Conservation (phyloP, 2,797 vertebrate species). For the Aulostomus chinensis region DNA sequence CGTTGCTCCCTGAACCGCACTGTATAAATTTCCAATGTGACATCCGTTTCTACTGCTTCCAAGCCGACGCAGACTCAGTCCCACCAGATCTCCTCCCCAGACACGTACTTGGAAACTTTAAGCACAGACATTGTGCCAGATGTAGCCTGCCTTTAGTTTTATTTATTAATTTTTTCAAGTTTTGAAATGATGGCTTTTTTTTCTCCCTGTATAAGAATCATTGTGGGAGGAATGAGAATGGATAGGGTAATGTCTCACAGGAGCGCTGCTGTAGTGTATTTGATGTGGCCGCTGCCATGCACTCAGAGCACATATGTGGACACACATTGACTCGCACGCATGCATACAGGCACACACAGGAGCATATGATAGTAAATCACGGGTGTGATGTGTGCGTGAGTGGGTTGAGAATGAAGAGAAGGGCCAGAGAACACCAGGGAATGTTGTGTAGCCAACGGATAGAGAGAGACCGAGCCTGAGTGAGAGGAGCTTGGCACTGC, state of each 20-base stretch:
- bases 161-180: conserved; percentile 62
- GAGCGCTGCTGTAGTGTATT: conserved; percentile 51
- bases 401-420: conserved; percentile 47
- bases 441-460: conserved; percentile 43
- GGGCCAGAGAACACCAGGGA: conserved; percentile 52
- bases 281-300: conserved; percentile 67
- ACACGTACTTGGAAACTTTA: conserved; percentile 74
- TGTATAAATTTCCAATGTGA: conserved; percentile 78
- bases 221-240: conserved; percentile 49
- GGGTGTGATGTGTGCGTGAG: conserved; percentile 39
- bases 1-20: conserved; percentile 74
- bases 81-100: conserved; percentile 73
- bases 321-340: conserved; percentile 25
- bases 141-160: conserved; percentile 68
- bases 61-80: conserved; percentile 69
- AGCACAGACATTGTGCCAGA: conserved; percentile 72
- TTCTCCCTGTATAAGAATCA: conserved; percentile 45
- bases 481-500: conserved; percentile 60
- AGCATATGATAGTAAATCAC: conserved; percentile 59
- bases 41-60: conserved; percentile 79
- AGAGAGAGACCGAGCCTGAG: conserved; percentile 33
- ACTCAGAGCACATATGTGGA: conserved; percentile 46
- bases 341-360: conserved; percentile 25
- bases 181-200: conserved; percentile 62
- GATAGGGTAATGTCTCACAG: conserved; percentile 62